Evolutionary conservation across 2,888 invertebrate genomes (phyloP).

Genomic region (Candidula unifasciata): DNA sequence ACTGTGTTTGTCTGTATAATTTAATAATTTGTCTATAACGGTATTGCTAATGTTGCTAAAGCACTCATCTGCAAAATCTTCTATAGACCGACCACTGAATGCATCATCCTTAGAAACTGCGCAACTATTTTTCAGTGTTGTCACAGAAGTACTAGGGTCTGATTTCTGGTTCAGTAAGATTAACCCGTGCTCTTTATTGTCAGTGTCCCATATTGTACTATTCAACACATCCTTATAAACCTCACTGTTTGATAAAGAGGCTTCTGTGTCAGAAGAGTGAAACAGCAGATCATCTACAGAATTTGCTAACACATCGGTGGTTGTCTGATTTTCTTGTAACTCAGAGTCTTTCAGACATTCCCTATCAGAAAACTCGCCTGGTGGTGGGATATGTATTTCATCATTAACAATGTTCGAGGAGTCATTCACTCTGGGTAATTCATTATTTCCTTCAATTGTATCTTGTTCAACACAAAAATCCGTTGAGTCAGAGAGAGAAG

Average conservation of each 20-base stretch:
- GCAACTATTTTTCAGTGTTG: neutral
- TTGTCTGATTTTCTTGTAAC: neutral
- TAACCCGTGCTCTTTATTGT: neutral
- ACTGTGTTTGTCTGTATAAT: neutral
- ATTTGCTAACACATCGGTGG: constrained; percentile 52
- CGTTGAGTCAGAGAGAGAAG: too few relatives aligned
- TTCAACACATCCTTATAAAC: neutral
- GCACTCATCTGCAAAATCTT: constrained; percentile 25
- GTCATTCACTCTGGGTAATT: too few relatives aligned
- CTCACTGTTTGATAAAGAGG: neutral
- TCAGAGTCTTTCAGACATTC: neutral
- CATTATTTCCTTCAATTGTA: too few relatives aligned
- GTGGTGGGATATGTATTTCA: constrained; percentile 62
- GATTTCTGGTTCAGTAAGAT: neutral
- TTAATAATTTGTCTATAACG: neutral
- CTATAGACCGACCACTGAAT: constrained; percentile 17
- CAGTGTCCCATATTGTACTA: neutral
- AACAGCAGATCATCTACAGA: constrained; percentile 66
- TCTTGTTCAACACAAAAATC: too few relatives aligned
- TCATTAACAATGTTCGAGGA: too few relatives aligned
- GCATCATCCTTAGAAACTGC: neutral
- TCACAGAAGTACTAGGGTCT: neutral
- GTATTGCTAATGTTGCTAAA: constrained; percentile 13
- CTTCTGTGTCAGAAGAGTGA: neutral
- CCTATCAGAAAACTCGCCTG: constrained; percentile 65